These are phyloP conservation scores for Calyptomena viridis DNA, from an alignment of 2,113 vertebrate species.

Conservation along the genomic window DNA sequence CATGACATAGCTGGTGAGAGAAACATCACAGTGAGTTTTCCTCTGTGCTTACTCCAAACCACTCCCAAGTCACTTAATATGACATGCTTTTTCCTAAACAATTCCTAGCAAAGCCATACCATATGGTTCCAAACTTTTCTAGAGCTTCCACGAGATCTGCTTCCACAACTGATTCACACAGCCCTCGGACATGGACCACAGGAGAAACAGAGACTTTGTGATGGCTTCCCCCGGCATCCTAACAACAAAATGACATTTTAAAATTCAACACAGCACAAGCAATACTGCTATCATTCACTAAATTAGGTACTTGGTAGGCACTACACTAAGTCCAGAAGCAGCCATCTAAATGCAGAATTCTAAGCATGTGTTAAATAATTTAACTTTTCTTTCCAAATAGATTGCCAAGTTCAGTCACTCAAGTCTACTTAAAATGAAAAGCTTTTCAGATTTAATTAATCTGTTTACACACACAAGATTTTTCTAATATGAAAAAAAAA, in stretches of 20 bases:
- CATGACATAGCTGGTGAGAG: conserved; percentile 87
- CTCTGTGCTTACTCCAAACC: neutral
- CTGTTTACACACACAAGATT: neutral
- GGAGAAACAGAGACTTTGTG: conserved; percentile 94
- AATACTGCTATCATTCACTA: neutral
- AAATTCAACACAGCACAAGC: neutral
- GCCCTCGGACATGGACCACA: conserved; percentile 92
- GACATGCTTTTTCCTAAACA: neutral
- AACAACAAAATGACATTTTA: conserved; percentile 19
- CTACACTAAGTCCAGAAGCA: neutral
- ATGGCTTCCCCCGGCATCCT: conserved; percentile 80
- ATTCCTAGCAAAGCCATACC: conserved; percentile 69
- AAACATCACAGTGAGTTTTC: neutral
- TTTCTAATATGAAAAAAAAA: neutral
- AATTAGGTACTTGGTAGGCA: neutral
- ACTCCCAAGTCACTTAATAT: neutral
- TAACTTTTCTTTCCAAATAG: neutral
- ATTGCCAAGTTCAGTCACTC: neutral
- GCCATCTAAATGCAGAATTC: neutral
- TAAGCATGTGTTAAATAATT: neutral
- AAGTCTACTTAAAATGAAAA: neutral
- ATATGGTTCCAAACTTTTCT: conserved; percentile 94
- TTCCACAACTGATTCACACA: conserved; percentile 95
- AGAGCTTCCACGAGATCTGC: conserved; percentile 94
- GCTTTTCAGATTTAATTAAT: neutral